Percentiles rank a stretch among this genome's conserved stretches.
phyloP scores from a whole-genome alignment of 2,797 vertebrate species.

The Calcarius lapponicus region DNA sequence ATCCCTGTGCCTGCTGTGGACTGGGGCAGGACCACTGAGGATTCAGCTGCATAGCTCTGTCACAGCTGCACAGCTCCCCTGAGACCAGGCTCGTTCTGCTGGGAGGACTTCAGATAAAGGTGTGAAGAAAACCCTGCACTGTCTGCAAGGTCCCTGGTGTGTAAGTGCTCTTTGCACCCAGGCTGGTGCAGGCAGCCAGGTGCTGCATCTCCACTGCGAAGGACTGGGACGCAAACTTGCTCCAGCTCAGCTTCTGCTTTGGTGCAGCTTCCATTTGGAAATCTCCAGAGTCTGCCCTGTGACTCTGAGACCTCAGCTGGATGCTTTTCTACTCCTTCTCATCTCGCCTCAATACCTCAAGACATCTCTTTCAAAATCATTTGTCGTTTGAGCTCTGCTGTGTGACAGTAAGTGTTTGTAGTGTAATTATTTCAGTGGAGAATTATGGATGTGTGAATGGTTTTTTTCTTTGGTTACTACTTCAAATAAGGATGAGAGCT shows the following conservation, averaged over 20 bases:
- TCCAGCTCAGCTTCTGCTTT: not conserved
- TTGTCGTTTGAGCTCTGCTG: not conserved
- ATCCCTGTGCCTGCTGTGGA: fast-evolving
- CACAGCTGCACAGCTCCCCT: not conserved
- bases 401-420: slow-evolving; percentile 28
- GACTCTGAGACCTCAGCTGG: not conserved
- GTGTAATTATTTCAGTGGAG: not conserved
- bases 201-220: not conserved
- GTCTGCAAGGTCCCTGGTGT: not conserved
- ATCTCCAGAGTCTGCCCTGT: not conserved
- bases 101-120: not conserved
- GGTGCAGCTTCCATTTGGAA: not conserved
- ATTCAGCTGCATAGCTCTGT: not conserved
- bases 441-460: not conserved
- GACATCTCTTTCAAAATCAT: not conserved
- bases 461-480: not conserved
- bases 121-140: not conserved
- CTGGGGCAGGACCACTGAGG: not conserved
- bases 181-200: not conserved
- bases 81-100: not conserved
- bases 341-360: not conserved
- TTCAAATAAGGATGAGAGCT: not conserved
- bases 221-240: not conserved
- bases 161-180: not conserved
- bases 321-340: not conserved